phyloP scores from a whole-genome alignment of 2,113 vertebrate species.

The Cephalopterus ornatus region DNA sequence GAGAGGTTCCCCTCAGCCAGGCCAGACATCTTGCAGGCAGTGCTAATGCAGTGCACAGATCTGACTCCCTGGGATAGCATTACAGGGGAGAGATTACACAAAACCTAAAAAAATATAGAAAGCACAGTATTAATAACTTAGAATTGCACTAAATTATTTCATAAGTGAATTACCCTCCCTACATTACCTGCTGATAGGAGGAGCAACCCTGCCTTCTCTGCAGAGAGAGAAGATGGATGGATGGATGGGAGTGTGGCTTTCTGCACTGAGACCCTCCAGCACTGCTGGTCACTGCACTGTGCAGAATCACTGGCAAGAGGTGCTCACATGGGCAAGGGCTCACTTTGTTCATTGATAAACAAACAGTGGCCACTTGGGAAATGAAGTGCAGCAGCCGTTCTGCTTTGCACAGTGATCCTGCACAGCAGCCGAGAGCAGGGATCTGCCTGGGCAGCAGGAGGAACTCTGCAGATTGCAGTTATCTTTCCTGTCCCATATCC shows the following conservation, averaged over 20 bases:
- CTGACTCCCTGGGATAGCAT: neutral
- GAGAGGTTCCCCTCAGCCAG: neutral
- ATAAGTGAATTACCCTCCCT: neutral
- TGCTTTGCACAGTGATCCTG: neutral
- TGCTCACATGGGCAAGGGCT: neutral
- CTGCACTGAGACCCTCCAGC: neutral
- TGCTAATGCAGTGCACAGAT: neutral
- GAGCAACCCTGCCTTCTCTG: neutral
- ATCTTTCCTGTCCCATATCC: neutral
- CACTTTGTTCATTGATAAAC: neutral
- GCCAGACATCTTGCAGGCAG: rapidly evolving
- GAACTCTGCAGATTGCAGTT: neutral
- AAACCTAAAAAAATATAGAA: neutral
- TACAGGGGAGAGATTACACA: neutral
- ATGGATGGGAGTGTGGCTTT: neutral
- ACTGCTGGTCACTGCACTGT: neutral
- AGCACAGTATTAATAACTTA: neutral
- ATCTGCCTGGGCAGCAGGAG: neutral
- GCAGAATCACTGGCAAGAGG: rapidly evolving
- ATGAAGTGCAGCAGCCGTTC: neutral
- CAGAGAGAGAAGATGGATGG: neutral
- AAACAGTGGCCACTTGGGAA: neutral
- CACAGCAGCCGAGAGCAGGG: neutral
- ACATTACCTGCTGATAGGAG: neutral
- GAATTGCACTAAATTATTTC: neutral